These are phyloP conservation scores for Panulirus ornatus DNA, from an alignment of 1,140 invertebrate genomes.

Conservation along the genomic window DNA sequence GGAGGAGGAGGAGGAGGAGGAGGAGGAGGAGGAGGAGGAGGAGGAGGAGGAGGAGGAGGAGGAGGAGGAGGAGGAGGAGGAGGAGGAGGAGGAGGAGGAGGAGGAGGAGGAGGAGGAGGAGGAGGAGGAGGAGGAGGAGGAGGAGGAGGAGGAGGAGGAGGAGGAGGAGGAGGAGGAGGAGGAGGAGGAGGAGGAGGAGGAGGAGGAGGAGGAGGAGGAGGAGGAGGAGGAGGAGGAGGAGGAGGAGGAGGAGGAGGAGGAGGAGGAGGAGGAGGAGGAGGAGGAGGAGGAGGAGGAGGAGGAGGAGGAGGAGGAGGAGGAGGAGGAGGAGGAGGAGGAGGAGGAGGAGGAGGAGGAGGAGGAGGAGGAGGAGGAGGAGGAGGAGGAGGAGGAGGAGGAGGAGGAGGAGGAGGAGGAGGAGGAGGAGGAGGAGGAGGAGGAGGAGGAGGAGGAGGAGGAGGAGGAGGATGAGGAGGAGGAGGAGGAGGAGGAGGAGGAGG, in stretches of 20 bases:
- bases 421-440: background rate
- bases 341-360: background rate
- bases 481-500: background rate
- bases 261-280: conserved; percentile 13
- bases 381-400: too few species aligned
- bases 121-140: background rate
- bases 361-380: too few species aligned
- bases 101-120: background rate
- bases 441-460: background rate
- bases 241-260: conserved; percentile 17
- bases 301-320: background rate
- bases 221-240: conserved; percentile 31
- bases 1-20: background rate
- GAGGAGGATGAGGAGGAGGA: too few species aligned
- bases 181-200: conserved; percentile 26
- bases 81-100: background rate
- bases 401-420: too few species aligned
- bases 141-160: too few species aligned
- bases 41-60: background rate
- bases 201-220: conserved; percentile 25
- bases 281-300: background rate
- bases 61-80: background rate
- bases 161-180: too few species aligned
- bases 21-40: background rate
- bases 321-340: background rate